Conservation (phyloP, 2,797 vertebrate species). For the Sebastes trivittatus region DNA sequence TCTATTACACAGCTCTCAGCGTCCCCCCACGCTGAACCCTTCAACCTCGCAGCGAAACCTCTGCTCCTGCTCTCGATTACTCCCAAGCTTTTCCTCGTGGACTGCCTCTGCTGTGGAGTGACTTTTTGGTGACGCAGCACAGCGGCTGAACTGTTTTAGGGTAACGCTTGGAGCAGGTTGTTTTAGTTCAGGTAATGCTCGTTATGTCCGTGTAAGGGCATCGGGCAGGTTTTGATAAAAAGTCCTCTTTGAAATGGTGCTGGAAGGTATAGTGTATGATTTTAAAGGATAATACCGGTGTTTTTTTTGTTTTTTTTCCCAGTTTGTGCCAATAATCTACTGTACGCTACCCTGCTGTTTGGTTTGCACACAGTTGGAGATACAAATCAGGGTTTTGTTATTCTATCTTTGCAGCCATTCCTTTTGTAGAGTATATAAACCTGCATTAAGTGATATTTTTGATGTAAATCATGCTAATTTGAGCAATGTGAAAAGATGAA, state of each 20-base stretch:
- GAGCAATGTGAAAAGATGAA: background rate
- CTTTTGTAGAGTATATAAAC: background rate
- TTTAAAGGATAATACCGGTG: slow-evolving; percentile 43
- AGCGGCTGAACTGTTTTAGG: slow-evolving; percentile 11
- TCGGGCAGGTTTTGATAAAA: slow-evolving; percentile 13
- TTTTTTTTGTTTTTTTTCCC: background rate
- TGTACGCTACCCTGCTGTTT: background rate
- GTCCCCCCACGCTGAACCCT: background rate
- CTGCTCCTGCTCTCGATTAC: slow-evolving; percentile 32
- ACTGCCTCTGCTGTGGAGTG: slow-evolving; percentile 48
- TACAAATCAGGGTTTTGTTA: background rate
- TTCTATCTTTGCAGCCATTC: background rate
- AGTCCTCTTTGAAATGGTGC: slow-evolving; percentile 2
- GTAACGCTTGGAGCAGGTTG: slow-evolving; percentile 15
- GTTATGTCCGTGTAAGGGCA: background rate
- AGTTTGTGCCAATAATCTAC: slow-evolving; percentile 8
- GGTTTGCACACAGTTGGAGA: background rate
- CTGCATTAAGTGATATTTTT: slow-evolving; percentile 31
- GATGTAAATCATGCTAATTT: background rate
- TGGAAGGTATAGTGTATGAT: background rate
- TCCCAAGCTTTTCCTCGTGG: slow-evolving; percentile 28
- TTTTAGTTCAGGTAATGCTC: slow-evolving; percentile 16
- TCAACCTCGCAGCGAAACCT: slow-evolving; percentile 36
- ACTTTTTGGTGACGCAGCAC: slow-evolving; percentile 30
- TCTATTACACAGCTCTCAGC: background rate